These are phyloP conservation scores for Elephantulus edwardii DNA, from an alignment of 2,113 vertebrate genomes.

Conservation along the genomic window DNA sequence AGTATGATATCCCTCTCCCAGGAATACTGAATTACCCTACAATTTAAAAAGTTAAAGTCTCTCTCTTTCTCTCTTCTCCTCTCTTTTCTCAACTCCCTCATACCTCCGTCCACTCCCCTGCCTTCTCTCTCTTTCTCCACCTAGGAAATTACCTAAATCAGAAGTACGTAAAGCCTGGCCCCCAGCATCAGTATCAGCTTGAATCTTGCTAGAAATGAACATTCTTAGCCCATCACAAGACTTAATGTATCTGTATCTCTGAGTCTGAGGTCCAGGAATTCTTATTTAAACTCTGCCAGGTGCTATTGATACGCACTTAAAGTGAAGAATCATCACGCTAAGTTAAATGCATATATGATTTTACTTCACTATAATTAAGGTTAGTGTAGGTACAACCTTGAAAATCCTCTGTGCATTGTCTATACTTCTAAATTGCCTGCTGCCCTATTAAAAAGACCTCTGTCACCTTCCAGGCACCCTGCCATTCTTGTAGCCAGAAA, in stretches of 20 bases:
- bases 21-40: background rate
- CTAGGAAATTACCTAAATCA: background rate
- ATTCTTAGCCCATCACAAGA: background rate
- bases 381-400: background rate
- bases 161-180: background rate
- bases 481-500: background rate
- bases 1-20: too few species aligned
- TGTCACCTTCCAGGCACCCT: background rate
- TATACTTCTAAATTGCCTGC: background rate
- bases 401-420: background rate
- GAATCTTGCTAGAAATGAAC: background rate
- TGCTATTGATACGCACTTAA: background rate
- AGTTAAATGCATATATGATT: fast-evolving
- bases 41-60: too few species aligned
- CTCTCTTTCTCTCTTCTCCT: background rate
- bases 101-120: background rate
- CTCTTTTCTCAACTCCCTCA: background rate
- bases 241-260: background rate
- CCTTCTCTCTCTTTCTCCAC: fast-evolving
- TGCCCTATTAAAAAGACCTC: background rate
- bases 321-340: background rate
- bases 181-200: background rate
- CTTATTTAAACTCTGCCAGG: background rate
- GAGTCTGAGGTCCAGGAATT: background rate
- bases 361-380: background rate